phyloP scores from a whole-genome alignment of 2,113 vertebrate species.

The Cephalophus harveyi region DNA sequence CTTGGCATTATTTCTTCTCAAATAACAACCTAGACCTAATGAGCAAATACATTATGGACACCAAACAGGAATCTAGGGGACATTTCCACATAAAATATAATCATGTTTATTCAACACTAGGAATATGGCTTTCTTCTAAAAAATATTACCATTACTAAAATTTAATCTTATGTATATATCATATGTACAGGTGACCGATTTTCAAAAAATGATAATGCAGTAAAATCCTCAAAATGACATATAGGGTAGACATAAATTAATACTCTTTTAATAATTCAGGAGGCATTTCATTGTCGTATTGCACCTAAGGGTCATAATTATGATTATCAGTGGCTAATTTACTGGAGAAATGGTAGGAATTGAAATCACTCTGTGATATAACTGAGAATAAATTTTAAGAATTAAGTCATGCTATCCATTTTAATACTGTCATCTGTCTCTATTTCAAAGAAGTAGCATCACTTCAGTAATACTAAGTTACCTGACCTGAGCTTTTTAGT shows the following conservation, averaged over 20 bases:
- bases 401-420: not conserved
- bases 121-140: not conserved
- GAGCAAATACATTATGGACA: not conserved
- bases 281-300: slow-evolving; percentile 24
- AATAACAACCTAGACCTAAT: not conserved
- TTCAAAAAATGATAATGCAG: not conserved
- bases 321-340: slow-evolving; percentile 48
- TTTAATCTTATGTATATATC: not conserved
- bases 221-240: not conserved
- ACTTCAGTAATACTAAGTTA: slow-evolving; percentile 1
- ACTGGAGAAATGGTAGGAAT: slow-evolving; percentile 33
- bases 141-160: not conserved
- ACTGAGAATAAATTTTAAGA: slow-evolving; percentile 42
- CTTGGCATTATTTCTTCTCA: not conserved
- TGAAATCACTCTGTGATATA: slow-evolving; percentile 41
- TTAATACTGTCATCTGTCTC: not conserved
- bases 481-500: not conserved
- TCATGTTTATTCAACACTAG: not conserved
- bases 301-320: slow-evolving; percentile 32
- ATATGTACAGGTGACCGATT: not conserved
- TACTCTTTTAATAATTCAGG: slow-evolving; percentile 25
- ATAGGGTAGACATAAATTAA: slow-evolving; percentile 30
- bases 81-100: not conserved
- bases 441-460: not conserved
- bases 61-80: not conserved